phyloP scores from a whole-genome alignment of 2,888 invertebrate species.

The Diplolepis rosae region DNA sequence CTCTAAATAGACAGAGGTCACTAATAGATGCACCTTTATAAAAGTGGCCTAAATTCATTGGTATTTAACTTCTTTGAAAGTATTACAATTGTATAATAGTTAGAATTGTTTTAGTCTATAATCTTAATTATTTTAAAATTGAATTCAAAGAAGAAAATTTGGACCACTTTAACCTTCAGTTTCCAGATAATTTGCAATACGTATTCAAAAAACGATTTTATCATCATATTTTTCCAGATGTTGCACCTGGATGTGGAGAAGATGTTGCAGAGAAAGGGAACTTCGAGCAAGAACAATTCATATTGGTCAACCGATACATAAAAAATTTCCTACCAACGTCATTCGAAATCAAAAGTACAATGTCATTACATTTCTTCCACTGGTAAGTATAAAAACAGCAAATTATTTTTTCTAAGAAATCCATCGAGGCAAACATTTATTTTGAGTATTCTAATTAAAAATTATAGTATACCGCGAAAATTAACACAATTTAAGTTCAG shows the following conservation, averaged over 20 bases:
- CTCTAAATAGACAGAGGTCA: background rate
- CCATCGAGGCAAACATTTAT: too few species aligned
- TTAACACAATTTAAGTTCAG: constrained; percentile 2
- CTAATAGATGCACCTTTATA: background rate
- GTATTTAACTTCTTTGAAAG: too few species aligned
- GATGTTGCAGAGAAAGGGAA: constrained; percentile 84
- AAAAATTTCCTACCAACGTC: constrained; percentile 94
- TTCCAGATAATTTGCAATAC: background rate
- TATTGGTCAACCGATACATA: constrained; percentile 84
- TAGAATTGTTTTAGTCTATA: too few species aligned
- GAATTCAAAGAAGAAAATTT: background rate
- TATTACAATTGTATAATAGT: too few species aligned
- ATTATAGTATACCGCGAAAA: too few species aligned
- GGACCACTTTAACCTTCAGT: constrained; percentile 4
- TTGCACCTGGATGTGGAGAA: constrained; percentile 83
- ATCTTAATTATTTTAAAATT: too few species aligned
- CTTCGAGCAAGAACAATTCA: constrained; percentile 85
- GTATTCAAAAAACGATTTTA: background rate
- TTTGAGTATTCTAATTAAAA: too few species aligned
- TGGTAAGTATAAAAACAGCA: constrained; percentile 71
- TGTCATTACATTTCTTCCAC: constrained; percentile 89
- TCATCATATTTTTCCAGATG: constrained; percentile 77
- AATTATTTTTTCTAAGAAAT: background rate
- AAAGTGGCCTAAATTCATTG: background rate
- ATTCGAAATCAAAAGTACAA: constrained; percentile 99